Base-by-base conservation (phyloP, 2,888 invertebrate genomes). In the Stratiomys singularior region DNA sequence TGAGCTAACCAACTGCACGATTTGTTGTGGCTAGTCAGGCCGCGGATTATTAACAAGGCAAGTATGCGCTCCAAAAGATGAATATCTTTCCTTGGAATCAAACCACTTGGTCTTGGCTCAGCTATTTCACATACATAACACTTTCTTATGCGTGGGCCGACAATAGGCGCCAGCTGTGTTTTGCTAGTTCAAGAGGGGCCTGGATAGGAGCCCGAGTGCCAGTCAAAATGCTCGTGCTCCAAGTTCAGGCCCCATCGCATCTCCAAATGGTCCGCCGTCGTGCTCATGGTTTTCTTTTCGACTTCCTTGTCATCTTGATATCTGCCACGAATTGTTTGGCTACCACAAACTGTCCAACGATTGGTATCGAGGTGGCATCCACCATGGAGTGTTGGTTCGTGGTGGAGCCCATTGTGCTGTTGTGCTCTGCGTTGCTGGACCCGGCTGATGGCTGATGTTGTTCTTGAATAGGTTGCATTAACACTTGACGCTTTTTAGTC, bases 161-260 rank as follows among this genome's bases (percentile, higher is more conserved):
- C 72, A 72, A 74, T 72, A 66, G 77, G 77, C 77, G 77, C 77
- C 77, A 77, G 77, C 72, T 77, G 77, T 77, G 64, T 77, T 47
- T 60, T 77, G 46, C 63, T 72, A 72, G 64, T 63, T 71, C 18
- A 21, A 58, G 37, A 21, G 23, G 37, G 27, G 30, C n/a, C 15
- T 5, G 21, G 18, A 58, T 13, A n/a, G 58, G 23, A 11, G 47
- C 7, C 44, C 13, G 15, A 18, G 13, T 23, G 21, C 21, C 46
- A 44, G 67, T 67, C 67, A 67, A 67, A 18, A 21, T 69, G 9
- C 23, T 27, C 5, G 47, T 23, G 25, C 46, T 27, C 47, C 47
- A 23, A 13, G 66, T 30, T 66, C 44, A 37, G 66, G 66, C 66
- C 28, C 72, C 30, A 72, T 9, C 37, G 30, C 37, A 37, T 37